Evolutionary conservation across 2,888 invertebrate genomes (phyloP).

Genomic region (Hyles lineata): DNA sequence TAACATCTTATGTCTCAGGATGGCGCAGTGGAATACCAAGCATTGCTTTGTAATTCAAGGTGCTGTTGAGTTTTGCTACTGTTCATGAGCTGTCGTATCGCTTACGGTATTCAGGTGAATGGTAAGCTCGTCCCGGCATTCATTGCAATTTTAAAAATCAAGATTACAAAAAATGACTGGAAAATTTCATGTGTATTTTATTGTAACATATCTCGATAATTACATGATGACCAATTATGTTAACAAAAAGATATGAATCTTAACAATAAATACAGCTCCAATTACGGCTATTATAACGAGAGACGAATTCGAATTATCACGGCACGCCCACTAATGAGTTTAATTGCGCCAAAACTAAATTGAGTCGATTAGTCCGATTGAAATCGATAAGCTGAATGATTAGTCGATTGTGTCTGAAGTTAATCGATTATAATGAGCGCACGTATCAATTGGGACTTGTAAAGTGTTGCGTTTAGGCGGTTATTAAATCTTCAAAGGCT

Average conservation of each 20-base stretch:
- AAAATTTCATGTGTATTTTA: not conserved
- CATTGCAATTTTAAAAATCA: too few relatives aligned
- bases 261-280: slow-evolving; percentile 4
- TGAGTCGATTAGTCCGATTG: not conserved
- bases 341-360: slow-evolving; percentile 12
- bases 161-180: not conserved
- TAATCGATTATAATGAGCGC: slow-evolving; percentile 13
- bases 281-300: slow-evolving; percentile 7
- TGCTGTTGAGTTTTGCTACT: too few relatives aligned
- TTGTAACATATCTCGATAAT: not conserved
- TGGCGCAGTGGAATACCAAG: too few relatives aligned
- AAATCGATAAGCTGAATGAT: slow-evolving; percentile 19
- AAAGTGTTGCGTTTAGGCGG: not conserved
- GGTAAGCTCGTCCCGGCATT: too few relatives aligned
- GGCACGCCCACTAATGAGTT: slow-evolving; percentile 10
- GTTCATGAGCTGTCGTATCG: too few relatives aligned
- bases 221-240: not conserved
- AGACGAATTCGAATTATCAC: not conserved
- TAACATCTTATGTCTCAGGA: too few relatives aligned
- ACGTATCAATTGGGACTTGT: not conserved
- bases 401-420: slow-evolving; percentile 5
- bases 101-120: too few relatives aligned
- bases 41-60: too few relatives aligned
- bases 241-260: not conserved
- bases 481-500: not conserved